phyloP scores from a whole-genome alignment of 2,888 invertebrate genomes.

The Lithophane semibrunnea region DNA sequence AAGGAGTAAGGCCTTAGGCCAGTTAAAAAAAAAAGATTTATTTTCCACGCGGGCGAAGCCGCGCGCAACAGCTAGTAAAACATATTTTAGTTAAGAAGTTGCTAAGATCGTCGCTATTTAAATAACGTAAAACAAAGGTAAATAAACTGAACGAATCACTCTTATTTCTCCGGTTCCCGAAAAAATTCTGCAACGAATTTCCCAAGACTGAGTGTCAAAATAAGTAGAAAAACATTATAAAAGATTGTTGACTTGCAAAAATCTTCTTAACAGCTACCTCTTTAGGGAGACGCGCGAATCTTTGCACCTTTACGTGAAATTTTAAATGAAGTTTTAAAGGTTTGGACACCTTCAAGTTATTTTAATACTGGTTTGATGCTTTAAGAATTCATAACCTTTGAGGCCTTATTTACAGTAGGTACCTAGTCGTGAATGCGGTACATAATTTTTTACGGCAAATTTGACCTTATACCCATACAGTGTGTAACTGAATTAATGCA shows the following conservation, averaged over 20 bases:
- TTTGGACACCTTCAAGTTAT: conserved; percentile 31
- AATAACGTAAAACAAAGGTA: background rate
- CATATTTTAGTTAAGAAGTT: too few relatives aligned
- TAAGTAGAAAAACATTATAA: conserved; percentile 28
- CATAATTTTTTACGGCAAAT: background rate
- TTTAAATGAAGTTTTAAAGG: conserved; percentile 35
- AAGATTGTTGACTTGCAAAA: conserved; percentile 29
- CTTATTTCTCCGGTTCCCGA: background rate
- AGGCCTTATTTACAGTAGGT: conserved; percentile 60
- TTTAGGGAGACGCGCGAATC: conserved; percentile 28
- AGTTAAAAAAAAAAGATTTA: too few relatives aligned
- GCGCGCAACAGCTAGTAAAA: too few relatives aligned
- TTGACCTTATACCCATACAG: background rate
- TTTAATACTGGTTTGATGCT: conserved; percentile 37
- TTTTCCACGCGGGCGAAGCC: too few relatives aligned
- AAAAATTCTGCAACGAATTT: conserved; percentile 6
- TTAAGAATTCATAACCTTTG: conserved; percentile 58
- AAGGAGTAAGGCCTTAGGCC: too few relatives aligned
- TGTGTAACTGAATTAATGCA: too few relatives aligned
- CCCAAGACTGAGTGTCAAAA: conserved; percentile 8
- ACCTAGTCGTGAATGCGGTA: too few relatives aligned
- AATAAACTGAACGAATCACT: background rate
- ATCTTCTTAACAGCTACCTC: conserved; percentile 40
- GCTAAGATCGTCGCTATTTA: too few relatives aligned
- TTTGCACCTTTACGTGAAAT: conserved; percentile 24